Percentiles rank a stretch among this genome's conserved stretches.
Evolutionary conservation across 1,140 invertebrate genomes (phyloP).

Genomic region (Acarapis woodi): DNA sequence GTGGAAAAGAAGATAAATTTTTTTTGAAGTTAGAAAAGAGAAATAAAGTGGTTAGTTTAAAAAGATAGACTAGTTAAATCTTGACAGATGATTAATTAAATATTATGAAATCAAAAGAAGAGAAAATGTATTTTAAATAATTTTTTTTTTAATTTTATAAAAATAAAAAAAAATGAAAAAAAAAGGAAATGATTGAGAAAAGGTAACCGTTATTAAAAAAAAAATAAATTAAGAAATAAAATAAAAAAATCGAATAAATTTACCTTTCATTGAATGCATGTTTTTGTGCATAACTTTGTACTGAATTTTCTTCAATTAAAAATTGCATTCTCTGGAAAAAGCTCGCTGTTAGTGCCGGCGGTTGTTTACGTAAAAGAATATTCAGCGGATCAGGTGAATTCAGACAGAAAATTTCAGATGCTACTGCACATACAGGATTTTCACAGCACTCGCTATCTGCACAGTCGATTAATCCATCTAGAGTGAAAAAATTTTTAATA

Average conservation of each 20-base stretch:
- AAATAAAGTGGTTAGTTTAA: too few relatives aligned
- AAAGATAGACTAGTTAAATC: too few relatives aligned
- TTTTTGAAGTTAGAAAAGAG: too few relatives aligned
- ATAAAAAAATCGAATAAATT: conserved; percentile 16
- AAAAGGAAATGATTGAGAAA: neutral
- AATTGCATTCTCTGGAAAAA: conserved; percentile 96
- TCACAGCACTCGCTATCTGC: conserved; percentile 83
- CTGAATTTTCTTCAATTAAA: conserved; percentile 87
- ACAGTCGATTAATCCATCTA: conserved; percentile 90
- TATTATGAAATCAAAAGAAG: too few relatives aligned
- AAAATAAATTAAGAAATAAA: neutral
- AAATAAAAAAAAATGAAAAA: neutral
- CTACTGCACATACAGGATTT: conserved; percentile 16
- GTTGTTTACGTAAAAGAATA: conserved; percentile 72
- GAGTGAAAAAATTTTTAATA: neutral
- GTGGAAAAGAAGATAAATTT: too few relatives aligned
- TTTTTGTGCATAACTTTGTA: conserved; percentile 86
- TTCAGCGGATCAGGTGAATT: conserved; percentile 79
- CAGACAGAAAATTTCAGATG: conserved; percentile 32
- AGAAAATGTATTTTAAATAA: too few relatives aligned
- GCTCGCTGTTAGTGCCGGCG: conserved; percentile 73
- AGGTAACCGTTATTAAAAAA: neutral
- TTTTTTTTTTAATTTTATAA: too few relatives aligned
- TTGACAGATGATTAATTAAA: too few relatives aligned
- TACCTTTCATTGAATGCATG: conserved; percentile 94